Base-by-base conservation (phyloP, 2,888 invertebrate genomes). In the Drosophila anceps region DNA sequence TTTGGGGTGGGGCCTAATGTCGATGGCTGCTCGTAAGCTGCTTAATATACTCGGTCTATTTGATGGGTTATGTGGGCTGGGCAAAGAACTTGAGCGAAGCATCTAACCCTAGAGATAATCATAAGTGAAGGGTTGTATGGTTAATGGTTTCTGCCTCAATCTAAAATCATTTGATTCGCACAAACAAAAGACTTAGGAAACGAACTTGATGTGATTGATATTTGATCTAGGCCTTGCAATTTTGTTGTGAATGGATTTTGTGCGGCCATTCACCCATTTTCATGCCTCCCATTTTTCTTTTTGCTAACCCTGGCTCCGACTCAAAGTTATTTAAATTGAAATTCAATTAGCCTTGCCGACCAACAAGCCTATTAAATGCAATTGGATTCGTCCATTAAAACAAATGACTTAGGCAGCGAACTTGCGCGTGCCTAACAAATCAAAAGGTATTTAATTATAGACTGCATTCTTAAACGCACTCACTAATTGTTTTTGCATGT, bases 401-500 rank as follows among this genome's bases (percentile, higher is more conserved):
- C 81, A 63, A 81, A 81, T 70, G 78, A 81, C 73, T 81, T 63
- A 51, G 63, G 50, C 77, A 76, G 57, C 70, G 61, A 76, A 83
- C 84, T 70, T 43, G 62, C 37, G 44, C 31, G 10, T 48, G 33
- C 15, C 41, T 13, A 18, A 15, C 46, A 54, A 71, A 63, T 81
- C 63, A 63, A 60, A 80, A 71, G 48, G 35, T 41, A 27, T 64
- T 76, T 69, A 69, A 79, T 75, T 74, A 67, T 62, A 48, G 60
- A 9, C n/a, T 46, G 33, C 20, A 41, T 69, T 27, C 53, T 27
- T 57, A 46, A 27, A 33, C 50, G 76, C 60, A 70, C 59, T 31
- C 54, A 48, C 75, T 76, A 76, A 78, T 78, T 78, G 77, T 71
- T 63, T 84, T 82, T 60, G 50, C 71, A 63, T 73, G 90, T 73